phyloP scores from a whole-genome alignment of 1,140 invertebrate species.

The Parapsyche elsis region DNA sequence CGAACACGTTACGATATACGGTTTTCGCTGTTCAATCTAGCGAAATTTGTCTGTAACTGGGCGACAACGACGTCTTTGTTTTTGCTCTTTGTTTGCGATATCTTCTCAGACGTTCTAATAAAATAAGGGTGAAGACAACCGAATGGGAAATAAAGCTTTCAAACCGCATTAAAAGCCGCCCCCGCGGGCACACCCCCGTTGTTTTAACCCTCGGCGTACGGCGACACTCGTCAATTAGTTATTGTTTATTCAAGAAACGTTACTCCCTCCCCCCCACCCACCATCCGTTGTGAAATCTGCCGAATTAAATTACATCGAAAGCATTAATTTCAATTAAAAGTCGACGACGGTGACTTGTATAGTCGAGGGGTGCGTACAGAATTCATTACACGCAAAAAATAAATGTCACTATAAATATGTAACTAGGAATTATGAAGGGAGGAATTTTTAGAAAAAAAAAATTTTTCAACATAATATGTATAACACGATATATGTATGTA shows the following conservation, averaged over 20 bases:
- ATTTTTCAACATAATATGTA: neutral
- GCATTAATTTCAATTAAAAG: slow-evolving; percentile 46
- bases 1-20: neutral
- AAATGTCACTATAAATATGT: slow-evolving; percentile 27
- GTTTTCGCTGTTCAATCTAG: slow-evolving; percentile 1
- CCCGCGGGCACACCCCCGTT: neutral
- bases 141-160: slow-evolving; percentile 28
- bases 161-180: slow-evolving; percentile 28
- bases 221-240: slow-evolving; percentile 44
- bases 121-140: slow-evolving; percentile 26
- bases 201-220: neutral
- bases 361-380: neutral
- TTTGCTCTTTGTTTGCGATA: slow-evolving; percentile 9
- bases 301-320: slow-evolving; percentile 45
- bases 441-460: neutral
- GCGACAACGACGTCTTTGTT: neutral
- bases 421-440: neutral
- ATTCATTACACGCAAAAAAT: slow-evolving; percentile 18
- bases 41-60: neutral
- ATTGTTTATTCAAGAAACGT: slow-evolving; percentile 42
- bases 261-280: neutral
- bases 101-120: slow-evolving; percentile 17
- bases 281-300: slow-evolving; percentile 38
- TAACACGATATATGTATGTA: too few species aligned
- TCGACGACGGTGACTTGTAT: neutral